A percentile compares a stretch with the other conserved stretches of the same genome.
phyloP scores from a whole-genome alignment of 2,113 vertebrate species.

The Strix uralensis region DNA sequence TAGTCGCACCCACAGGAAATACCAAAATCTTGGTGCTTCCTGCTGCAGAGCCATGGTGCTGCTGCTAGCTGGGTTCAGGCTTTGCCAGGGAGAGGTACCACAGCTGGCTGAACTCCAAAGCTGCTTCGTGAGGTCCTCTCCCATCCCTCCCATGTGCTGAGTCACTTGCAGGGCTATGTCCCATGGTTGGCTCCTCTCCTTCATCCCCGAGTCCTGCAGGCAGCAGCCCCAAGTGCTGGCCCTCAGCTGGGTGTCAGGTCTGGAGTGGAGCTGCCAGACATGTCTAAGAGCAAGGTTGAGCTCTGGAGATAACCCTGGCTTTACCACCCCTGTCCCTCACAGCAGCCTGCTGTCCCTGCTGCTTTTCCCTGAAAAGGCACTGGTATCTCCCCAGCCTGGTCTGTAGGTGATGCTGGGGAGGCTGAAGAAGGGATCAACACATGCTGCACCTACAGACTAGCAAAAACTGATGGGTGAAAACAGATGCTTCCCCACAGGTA shows the following conservation, averaged over 20 bases:
- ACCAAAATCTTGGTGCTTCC: constrained; percentile 1
- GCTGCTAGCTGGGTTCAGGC: background rate
- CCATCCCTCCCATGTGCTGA: rapidly evolving
- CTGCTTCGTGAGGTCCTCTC: background rate
- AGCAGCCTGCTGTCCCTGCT: background rate
- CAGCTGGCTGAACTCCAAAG: background rate
- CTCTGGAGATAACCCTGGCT: background rate
- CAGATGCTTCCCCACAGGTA: background rate
- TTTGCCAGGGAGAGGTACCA: background rate
- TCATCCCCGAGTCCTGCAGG: rapidly evolving
- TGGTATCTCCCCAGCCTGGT: background rate
- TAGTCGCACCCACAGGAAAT: background rate
- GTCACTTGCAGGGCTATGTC: background rate
- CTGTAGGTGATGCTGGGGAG: background rate
- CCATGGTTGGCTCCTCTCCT: background rate
- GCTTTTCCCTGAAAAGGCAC: background rate
- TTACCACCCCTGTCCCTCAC: background rate
- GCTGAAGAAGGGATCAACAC: background rate
- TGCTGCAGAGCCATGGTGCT: background rate
- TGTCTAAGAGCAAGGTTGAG: background rate
- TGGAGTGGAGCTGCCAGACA: background rate
- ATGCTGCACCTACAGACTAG: background rate
- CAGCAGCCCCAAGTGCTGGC: rapidly evolving
- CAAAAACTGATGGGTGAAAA: background rate
- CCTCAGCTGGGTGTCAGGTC: background rate